phyloP scores from a whole-genome alignment of 2,888 invertebrate species.

The Agrotis clavis region DNA sequence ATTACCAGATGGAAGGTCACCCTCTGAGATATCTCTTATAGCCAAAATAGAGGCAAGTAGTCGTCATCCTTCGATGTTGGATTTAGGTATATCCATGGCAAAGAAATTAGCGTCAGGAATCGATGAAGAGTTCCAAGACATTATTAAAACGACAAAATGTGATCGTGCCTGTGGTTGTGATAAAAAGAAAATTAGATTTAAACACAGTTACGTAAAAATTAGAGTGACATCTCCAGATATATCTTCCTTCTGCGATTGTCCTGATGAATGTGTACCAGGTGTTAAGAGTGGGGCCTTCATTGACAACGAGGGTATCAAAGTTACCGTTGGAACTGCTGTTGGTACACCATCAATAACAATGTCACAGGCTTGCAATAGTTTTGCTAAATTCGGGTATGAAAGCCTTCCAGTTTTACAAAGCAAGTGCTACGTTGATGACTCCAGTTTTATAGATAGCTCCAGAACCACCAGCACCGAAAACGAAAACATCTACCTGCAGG shows the following conservation, averaged over 20 bases:
- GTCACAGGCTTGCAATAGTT: neutral
- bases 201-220: conserved; percentile 84
- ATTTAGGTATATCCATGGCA: conserved; percentile 55
- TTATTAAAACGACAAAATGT: conserved; percentile 79
- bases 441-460: conserved; percentile 5
- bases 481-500: conserved; percentile 19
- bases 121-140: conserved; percentile 73
- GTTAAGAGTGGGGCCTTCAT: conserved; percentile 77
- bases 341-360: conserved; percentile 70
- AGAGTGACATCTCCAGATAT: conserved; percentile 83
- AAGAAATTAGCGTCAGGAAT: conserved; percentile 64
- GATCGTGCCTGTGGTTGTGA: conserved; percentile 83
- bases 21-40: conserved; percentile 64
- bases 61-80: neutral
- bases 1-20: conserved; percentile 64
- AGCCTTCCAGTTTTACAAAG: neutral
- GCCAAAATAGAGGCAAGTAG: conserved; percentile 41
- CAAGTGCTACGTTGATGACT: neutral
- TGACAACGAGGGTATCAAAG: conserved; percentile 82
- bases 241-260: conserved; percentile 79
- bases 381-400: neutral
- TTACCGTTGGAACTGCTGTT: conserved; percentile 78
- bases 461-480: conserved; percentile 29
- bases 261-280: conserved; percentile 79
- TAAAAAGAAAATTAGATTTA: conserved; percentile 83